A percentile compares a stretch with the other conserved stretches of the same genome.
phyloP scores from a whole-genome alignment of 2,888 invertebrate genomes.

The Nowickia ferox region DNA sequence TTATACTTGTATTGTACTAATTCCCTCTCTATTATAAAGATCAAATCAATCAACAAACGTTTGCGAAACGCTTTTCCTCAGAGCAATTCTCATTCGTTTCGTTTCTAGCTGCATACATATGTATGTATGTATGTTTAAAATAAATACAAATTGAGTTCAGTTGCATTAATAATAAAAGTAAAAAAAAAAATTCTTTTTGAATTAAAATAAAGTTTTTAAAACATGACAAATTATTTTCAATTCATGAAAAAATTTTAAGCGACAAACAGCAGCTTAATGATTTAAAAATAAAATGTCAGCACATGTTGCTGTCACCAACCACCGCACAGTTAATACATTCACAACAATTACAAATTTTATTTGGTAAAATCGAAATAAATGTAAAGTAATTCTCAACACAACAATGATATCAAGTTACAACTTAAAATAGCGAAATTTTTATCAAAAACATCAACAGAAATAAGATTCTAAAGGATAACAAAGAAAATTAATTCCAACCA shows the following conservation, averaged over 20 bases:
- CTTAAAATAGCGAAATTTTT: conserved; percentile 38
- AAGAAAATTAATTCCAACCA: conserved; percentile 63
- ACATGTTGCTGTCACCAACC: conserved; percentile 50
- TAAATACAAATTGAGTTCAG: background rate
- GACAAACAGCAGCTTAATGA: background rate
- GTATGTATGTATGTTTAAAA: background rate
- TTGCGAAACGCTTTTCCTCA: too few species aligned
- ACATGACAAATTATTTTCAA: conserved; percentile 21
- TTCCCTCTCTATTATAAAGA: too few species aligned
- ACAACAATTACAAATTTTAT: conserved; percentile 36
- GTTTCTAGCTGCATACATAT: background rate
- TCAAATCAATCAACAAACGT: too few species aligned
- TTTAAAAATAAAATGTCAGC: conserved; percentile 45
- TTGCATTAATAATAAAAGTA: background rate
- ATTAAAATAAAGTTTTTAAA: background rate
- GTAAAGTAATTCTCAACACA: conserved; percentile 45
- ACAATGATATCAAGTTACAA: conserved; percentile 71
- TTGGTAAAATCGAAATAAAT: conserved; percentile 48
- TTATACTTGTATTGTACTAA: too few species aligned
- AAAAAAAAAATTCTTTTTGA: background rate
- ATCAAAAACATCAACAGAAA: conserved; percentile 21
- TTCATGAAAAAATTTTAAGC: background rate
- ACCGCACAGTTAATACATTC: conserved; percentile 52
- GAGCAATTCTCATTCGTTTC: background rate
- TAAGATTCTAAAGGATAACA: conserved; percentile 33